phyloP scores from a whole-genome alignment of 2,888 invertebrate genomes.

The Drosophila silvestris region DNA sequence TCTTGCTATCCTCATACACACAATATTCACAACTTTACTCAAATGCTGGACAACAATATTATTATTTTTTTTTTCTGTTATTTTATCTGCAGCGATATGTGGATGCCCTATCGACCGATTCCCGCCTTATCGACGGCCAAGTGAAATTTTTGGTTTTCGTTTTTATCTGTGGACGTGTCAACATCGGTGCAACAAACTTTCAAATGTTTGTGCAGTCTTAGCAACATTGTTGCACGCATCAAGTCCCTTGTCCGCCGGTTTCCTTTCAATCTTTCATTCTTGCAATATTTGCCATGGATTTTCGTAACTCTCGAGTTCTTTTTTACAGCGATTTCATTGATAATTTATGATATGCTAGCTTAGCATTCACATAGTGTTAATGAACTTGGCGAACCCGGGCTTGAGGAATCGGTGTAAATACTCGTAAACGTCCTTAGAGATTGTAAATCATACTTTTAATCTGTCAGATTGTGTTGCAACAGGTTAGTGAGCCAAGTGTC shows the following conservation, averaged over 20 bases:
- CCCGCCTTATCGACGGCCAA: slow-evolving; percentile 59
- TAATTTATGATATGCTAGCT: slow-evolving; percentile 63
- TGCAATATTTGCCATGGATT: slow-evolving; percentile 52
- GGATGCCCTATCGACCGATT: slow-evolving; percentile 68
- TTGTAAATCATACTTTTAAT: slow-evolving; percentile 53
- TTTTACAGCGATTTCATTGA: slow-evolving; percentile 46
- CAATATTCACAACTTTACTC: slow-evolving; percentile 38
- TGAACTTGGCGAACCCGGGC: slow-evolving; percentile 38
- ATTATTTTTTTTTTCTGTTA: slow-evolving; percentile 12
- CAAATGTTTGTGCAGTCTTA: slow-evolving; percentile 73
- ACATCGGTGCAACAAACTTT: slow-evolving; percentile 72
- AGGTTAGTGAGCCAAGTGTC: slow-evolving; percentile 56
- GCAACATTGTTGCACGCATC: slow-evolving; percentile 76
- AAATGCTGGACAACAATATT: slow-evolving; percentile 36
- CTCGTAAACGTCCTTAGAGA: slow-evolving; percentile 43
- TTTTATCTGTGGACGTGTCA: slow-evolving; percentile 64
- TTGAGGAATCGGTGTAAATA: slow-evolving; percentile 50
- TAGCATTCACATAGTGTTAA: slow-evolving; percentile 14
- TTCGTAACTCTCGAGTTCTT: slow-evolving; percentile 34
- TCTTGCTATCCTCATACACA: slow-evolving; percentile 36
- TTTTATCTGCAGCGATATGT: slow-evolving; percentile 58
- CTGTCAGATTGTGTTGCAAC: slow-evolving; percentile 39
- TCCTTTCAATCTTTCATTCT: slow-evolving; percentile 43
- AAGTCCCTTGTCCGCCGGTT: slow-evolving; percentile 7
- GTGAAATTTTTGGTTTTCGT: slow-evolving; percentile 38